phyloP scores from a whole-genome alignment of 2,113 vertebrate species.

The Rhabdomys dilectus region DNA sequence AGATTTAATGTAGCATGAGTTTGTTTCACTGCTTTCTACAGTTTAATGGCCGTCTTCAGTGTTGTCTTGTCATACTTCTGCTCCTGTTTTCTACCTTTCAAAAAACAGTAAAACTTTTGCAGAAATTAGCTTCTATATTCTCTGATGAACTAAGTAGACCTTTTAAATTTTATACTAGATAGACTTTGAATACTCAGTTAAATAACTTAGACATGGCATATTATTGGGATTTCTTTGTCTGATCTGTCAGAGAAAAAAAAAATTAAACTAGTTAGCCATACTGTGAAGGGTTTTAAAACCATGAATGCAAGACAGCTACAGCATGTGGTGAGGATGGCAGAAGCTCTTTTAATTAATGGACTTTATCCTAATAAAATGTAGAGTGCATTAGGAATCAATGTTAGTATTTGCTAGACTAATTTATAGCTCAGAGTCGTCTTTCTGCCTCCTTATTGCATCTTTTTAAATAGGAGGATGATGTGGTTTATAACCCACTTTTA shows the following conservation, averaged over 20 bases:
- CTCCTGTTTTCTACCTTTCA: slow-evolving; percentile 46
- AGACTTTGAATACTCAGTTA: slow-evolving; percentile 20
- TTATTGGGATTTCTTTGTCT: slow-evolving; percentile 58
- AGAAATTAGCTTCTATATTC: neutral
- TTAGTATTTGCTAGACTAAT: slow-evolving; percentile 23
- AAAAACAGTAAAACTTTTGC: slow-evolving; percentile 38
- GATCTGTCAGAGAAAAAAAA: slow-evolving; percentile 38
- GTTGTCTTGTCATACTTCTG: slow-evolving; percentile 48
- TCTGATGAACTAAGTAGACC: slow-evolving; percentile 23
- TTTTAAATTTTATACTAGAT: slow-evolving; percentile 55
- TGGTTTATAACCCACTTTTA: neutral
- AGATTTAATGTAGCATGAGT: slow-evolving; percentile 65
- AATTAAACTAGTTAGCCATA: slow-evolving; percentile 24
- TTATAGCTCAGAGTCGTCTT: neutral
- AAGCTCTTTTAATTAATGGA: slow-evolving; percentile 20
- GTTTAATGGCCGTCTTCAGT: slow-evolving; percentile 69
- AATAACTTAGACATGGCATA: slow-evolving; percentile 18
- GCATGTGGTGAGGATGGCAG: neutral
- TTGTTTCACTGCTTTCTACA: slow-evolving; percentile 57
- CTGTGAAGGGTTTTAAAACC: slow-evolving; percentile 41
- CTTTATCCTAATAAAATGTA: slow-evolving; percentile 9
- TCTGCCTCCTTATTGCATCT: slow-evolving; percentile 17
- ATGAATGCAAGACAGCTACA: neutral
- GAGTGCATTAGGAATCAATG: neutral
- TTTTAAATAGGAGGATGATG: neutral